Conservation (phyloP, 2,888 invertebrate genomes). For the Drosophila kuntzei region DNA sequence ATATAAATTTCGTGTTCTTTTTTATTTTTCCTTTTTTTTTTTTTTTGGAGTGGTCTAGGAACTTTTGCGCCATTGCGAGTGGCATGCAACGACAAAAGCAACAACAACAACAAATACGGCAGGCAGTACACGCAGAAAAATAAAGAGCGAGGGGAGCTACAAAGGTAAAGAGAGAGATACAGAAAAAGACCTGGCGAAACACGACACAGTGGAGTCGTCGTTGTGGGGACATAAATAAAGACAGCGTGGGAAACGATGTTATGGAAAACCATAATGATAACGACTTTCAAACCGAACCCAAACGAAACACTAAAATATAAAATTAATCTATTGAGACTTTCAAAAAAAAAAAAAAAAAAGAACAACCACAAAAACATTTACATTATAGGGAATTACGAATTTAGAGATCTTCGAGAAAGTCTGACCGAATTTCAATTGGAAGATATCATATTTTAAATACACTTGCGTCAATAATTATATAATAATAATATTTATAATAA, state of each 20-base stretch:
- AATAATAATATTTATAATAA: no score
- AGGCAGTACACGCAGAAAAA: slow-evolving; percentile 55
- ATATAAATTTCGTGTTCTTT: slow-evolving; percentile 79
- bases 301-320: slow-evolving; percentile 9
- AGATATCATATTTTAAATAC: no score
- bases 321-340: slow-evolving; percentile 24
- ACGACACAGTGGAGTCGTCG: slow-evolving; percentile 59
- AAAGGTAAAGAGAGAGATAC: neutral
- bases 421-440: neutral
- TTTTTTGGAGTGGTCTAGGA: slow-evolving; percentile 76
- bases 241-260: slow-evolving; percentile 47
- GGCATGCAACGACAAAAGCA: slow-evolving; percentile 68
- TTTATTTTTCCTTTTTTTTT: slow-evolving; percentile 29
- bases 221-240: slow-evolving; percentile 41
- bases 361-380: neutral
- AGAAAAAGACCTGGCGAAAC: slow-evolving; percentile 25
- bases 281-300: slow-evolving; percentile 21
- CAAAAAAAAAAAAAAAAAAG: slow-evolving; percentile 9
- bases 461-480: no score
- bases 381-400: neutral
- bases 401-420: neutral
- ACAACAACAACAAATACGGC: slow-evolving; percentile 35
- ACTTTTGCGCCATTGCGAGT: slow-evolving; percentile 79
- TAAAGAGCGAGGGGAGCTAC: neutral
- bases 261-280: slow-evolving; percentile 31